These are phyloP conservation scores for Actinopyga echinites DNA, from an alignment of 53 echinoderm and acorn worm genomes.

Conservation along the genomic window DNA sequence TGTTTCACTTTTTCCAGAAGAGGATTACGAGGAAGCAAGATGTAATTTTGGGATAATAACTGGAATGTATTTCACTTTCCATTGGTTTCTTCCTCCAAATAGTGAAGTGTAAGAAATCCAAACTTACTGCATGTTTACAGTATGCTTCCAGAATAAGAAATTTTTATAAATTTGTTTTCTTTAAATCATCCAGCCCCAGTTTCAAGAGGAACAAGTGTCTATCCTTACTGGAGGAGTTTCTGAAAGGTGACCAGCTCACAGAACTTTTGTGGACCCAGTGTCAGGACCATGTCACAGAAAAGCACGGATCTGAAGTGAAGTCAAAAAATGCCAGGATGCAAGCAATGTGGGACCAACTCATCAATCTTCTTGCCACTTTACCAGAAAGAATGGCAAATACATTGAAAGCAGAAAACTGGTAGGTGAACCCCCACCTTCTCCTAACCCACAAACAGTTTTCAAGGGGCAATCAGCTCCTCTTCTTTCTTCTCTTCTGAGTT, in stretches of 20 bases:
- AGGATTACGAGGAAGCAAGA: no score
- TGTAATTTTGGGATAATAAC: no score
- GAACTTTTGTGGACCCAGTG: constrained; percentile 75
- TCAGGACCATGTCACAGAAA: constrained; percentile 21
- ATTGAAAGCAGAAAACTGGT: constrained; percentile 76
- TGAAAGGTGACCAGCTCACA: constrained; percentile 59
- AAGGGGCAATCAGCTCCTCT: no score
- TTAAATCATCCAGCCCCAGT: constrained; percentile 68
- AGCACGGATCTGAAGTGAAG: background rate
- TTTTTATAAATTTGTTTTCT: background rate
- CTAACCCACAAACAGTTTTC: no score
- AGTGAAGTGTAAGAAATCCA: no score
- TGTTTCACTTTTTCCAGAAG: no score
- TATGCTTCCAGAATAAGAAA: background rate
- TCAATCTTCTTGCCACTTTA: constrained; percentile 71
- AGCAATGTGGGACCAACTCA: constrained; percentile 74
- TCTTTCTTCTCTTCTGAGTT: no score
- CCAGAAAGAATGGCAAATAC: constrained; percentile 91
- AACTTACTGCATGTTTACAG: background rate
- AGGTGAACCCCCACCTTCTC: background rate
- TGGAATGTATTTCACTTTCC: no score
- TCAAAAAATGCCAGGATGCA: constrained; percentile 39
- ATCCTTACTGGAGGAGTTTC: constrained; percentile 79
- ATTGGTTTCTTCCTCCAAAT: no score
- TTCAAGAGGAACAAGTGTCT: constrained; percentile 90